Evolutionary conservation across 1,140 invertebrate species (phyloP).

Genomic region (Antheraea pernyi): DNA sequence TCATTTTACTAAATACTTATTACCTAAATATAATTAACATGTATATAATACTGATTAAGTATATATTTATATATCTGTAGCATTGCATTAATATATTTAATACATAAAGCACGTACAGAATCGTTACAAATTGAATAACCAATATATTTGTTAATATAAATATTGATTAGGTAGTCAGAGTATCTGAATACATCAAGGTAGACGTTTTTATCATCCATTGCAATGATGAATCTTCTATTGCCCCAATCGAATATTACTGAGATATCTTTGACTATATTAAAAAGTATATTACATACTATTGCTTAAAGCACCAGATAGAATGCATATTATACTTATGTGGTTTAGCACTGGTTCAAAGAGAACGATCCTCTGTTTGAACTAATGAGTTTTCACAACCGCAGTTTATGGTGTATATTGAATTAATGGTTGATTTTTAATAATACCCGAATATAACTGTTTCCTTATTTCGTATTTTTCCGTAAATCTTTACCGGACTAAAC

Average conservation of each 20-base stretch:
- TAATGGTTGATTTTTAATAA: neutral
- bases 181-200: conserved; percentile 34
- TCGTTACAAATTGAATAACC: conserved; percentile 40
- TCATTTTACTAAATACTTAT: neutral
- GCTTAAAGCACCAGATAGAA: neutral
- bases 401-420: neutral
- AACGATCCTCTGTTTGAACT: conserved; percentile 25
- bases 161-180: conserved; percentile 37
- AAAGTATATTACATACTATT: neutral
- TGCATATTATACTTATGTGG: conserved; percentile 20
- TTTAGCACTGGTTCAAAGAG: neutral
- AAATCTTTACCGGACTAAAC: too few relatives aligned
- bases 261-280: neutral
- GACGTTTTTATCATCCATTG: conserved; percentile 46
- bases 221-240: conserved; percentile 49
- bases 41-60: conserved; percentile 4
- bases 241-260: conserved; percentile 36
- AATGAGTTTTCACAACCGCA: conserved; percentile 37
- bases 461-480: neutral
- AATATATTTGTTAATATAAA: conserved; percentile 47
- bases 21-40: neutral
- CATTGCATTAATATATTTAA: conserved; percentile 25
- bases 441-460: neutral
- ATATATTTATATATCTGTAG: neutral
- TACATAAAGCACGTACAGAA: conserved; percentile 31